Evolutionary conservation across 2,888 invertebrate species (phyloP).

Genomic region (Pecten maximus): DNA sequence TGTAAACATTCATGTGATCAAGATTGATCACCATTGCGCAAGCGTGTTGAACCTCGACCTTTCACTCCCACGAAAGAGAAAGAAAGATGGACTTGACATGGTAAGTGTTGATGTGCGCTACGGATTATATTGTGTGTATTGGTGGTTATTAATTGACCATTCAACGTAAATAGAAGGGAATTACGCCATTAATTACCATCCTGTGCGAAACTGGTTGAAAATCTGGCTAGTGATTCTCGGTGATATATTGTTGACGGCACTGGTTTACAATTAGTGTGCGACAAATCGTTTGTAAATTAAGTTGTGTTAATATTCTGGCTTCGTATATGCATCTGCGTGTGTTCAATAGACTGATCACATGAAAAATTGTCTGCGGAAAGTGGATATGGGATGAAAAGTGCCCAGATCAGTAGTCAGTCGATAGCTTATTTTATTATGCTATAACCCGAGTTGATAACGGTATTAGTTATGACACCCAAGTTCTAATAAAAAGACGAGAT

Average conservation of each 20-base stretch:
- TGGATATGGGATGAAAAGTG: background rate
- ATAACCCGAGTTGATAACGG: too few relatives aligned
- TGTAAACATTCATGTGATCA: slow-evolving; percentile 11
- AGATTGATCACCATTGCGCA: slow-evolving; percentile 8
- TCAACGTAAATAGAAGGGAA: background rate
- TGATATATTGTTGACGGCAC: background rate
- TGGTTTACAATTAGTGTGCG: background rate
- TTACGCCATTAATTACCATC: background rate
- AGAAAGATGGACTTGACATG: slow-evolving; percentile 7
- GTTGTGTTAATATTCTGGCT: background rate
- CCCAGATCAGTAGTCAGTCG: background rate
- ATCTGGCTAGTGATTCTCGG: background rate
- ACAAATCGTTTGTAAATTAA: background rate
- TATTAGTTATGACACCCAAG: too few relatives aligned
- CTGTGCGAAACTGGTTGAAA: background rate
- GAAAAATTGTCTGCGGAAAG: background rate
- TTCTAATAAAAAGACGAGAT: too few relatives aligned
- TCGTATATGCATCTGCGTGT: background rate
- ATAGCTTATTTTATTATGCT: too few relatives aligned
- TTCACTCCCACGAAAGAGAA: slow-evolving; percentile 32
- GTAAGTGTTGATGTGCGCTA: background rate
- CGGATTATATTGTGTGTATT: background rate
- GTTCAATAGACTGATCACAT: too few relatives aligned
- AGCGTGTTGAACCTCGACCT: slow-evolving; percentile 33
- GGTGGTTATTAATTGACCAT: background rate